Base-by-base conservation (phyloP, 2,888 invertebrate genomes). In the Pristionchus mayeri region DNA sequence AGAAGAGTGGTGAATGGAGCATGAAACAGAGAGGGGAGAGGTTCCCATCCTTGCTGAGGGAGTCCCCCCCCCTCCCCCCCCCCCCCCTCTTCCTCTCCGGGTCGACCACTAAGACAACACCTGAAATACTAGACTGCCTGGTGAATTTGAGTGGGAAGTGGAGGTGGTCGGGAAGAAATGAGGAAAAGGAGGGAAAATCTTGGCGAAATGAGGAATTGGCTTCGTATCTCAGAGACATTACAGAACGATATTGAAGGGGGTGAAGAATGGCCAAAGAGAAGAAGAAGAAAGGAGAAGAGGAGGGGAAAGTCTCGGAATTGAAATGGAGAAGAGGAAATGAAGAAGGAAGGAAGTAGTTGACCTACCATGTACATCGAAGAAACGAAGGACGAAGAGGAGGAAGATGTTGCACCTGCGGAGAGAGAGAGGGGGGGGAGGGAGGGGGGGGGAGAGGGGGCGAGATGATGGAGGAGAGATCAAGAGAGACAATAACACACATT, bases 201-300 rank as follows among this genome's bases (percentile, higher is more conserved):
- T 60, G 27, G 11, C 67, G 21, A 67, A 67, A 67, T 67, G 67
- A 67, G 37, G 67, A 67, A 67, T 67, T 67, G 67, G 67, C 67
- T 67, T 67, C 67, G 67, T 67, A 67, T 67, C 67, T 67, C 67
- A 67, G 67, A n/a, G n/a, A 67, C 67, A 67, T 67, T 67, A 67
- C 67, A 67, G 67, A 21, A 67, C 67, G 37, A 67, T 67, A 67
- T 67, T 67, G 67, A 60, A 60, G 57, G 27, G 21, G 18, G 52
- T 18, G 21, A 21, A n/a, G 57, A 57, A 57, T 57, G 24, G 27
- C 24, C 24, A 27, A n/a, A n/a, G n/a, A 67, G 37, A 67, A 37
- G 67, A 18, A 37, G 67, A 67, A 67, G 67, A 67, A 67, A 67
- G 37, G 67, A 67, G 67, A 67, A 67, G 37, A 34, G 37, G 21